Evolutionary conservation across 2,113 vertebrate genomes (phyloP).

Genomic region (Anguilla rostrata): DNA sequence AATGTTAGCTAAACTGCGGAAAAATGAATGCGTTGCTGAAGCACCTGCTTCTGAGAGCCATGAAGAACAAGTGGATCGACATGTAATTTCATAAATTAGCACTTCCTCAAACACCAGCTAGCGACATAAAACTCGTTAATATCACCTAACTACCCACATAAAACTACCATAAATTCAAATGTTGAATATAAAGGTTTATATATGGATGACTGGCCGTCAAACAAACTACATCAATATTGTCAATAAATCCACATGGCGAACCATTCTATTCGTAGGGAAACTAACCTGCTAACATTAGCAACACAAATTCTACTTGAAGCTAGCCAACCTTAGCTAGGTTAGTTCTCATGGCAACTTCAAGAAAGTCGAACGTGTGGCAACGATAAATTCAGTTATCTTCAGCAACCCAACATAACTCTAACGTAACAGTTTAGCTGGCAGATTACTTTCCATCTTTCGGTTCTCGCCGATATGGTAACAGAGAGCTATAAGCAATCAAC

Average conservation of each 20-base stretch:
- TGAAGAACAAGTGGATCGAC: not conserved
- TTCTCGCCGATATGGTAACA: not conserved
- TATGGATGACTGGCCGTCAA: not conserved
- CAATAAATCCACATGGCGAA: not conserved
- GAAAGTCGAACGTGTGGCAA: not conserved
- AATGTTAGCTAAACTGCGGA: not conserved
- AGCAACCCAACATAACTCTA: not conserved
- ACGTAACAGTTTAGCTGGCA: not conserved
- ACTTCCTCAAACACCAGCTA: constrained; percentile 11
- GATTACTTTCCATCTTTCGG: not conserved
- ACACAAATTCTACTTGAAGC: not conserved
- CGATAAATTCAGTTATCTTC: not conserved
- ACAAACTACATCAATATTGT: not conserved
- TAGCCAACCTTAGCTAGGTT: too few relatives aligned
- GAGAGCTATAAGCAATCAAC: not conserved
- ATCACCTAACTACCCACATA: not conserved
- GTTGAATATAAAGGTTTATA: not conserved
- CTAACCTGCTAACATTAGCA: not conserved
- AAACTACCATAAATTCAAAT: not conserved
- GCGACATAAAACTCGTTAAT: not conserved
- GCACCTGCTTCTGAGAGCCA: constrained; percentile 11
- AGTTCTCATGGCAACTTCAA: too few relatives aligned
- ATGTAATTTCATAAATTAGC: not conserved
- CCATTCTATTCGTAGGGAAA: not conserved
- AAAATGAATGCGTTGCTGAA: not conserved